Evolutionary conservation across 2,797 vertebrate genomes (phyloP).

Genomic region (Danio tinwini): DNA sequence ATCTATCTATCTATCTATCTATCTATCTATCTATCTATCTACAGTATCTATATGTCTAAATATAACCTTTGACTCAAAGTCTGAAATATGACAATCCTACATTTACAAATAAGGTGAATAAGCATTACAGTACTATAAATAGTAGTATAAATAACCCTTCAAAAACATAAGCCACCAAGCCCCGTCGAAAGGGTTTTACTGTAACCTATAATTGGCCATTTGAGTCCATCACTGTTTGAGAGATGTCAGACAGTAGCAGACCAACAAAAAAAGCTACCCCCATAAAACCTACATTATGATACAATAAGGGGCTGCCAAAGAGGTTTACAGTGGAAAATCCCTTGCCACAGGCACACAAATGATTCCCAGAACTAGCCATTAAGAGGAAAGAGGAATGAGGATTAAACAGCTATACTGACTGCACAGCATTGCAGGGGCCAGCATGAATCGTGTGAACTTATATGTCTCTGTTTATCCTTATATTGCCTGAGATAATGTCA

Average conservation of each 20-base stretch:
- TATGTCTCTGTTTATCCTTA: neutral
- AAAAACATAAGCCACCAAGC: neutral
- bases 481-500: neutral
- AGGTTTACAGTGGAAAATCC: slow-evolving; percentile 53
- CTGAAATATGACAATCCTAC: no score
- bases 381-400: slow-evolving; percentile 41
- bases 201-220: slow-evolving; percentile 46
- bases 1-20: no score
- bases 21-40: no score
- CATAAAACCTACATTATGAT: slow-evolving; percentile 43
- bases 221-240: slow-evolving; percentile 38
- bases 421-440: slow-evolving; percentile 22
- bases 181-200: neutral
- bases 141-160: no score
- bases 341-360: slow-evolving; percentile 45
- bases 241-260: slow-evolving; percentile 37
- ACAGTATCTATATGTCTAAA: no score
- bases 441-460: slow-evolving; percentile 15
- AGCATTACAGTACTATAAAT: no score
- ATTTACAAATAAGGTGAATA: no score
- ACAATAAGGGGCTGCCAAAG: slow-evolving; percentile 37
- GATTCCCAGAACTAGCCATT: slow-evolving; percentile 48
- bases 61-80: no score
- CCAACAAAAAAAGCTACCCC: neutral
- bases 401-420: slow-evolving; percentile 45